A percentile compares a stretch with the other conserved stretches of the same genome.
These are phyloP conservation scores for Ceratitis capitata DNA, from an alignment of 1,140 invertebrate genomes.

Conservation along the genomic window DNA sequence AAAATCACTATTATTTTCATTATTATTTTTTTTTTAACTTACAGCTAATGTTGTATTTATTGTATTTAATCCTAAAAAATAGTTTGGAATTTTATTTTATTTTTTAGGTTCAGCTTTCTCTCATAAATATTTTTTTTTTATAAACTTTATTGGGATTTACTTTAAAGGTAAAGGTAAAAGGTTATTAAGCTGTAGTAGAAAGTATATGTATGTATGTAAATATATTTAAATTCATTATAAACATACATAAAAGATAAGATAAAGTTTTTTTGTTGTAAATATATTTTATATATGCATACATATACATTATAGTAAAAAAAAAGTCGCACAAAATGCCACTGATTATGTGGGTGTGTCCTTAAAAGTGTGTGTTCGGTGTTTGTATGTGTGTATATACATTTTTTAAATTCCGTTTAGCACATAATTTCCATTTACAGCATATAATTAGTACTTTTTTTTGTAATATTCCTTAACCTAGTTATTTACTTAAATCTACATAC, in stretches of 20 bases:
- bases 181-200: conserved; percentile 5
- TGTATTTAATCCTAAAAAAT: not conserved
- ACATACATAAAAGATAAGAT: not conserved
- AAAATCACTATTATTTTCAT: not conserved
- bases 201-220: too few species aligned
- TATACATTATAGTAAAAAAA: not conserved
- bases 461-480: not conserved
- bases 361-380: not conserved
- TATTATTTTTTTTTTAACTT: not conserved
- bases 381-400: not conserved
- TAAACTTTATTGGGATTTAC: not conserved
- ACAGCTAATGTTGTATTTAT: not conserved
- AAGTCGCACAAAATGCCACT: not conserved
- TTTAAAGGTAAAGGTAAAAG: conserved; percentile 18
- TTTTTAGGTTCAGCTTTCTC: too few species aligned
- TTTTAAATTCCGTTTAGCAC: not conserved
- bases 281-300: conserved; percentile 3
- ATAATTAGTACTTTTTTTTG: not conserved
- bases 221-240: not conserved
- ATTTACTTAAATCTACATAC: not conserved
- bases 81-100: not conserved
- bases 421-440: not conserved
- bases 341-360: conserved; percentile 1
- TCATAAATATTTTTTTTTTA: not conserved
- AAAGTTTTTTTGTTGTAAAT: conserved; percentile 1